Percentiles rank a stretch among this genome's conserved stretches.
These are phyloP conservation scores for Spinus olivaceus DNA, from an alignment of 2,797 vertebrate genomes.

Conservation along the genomic window DNA sequence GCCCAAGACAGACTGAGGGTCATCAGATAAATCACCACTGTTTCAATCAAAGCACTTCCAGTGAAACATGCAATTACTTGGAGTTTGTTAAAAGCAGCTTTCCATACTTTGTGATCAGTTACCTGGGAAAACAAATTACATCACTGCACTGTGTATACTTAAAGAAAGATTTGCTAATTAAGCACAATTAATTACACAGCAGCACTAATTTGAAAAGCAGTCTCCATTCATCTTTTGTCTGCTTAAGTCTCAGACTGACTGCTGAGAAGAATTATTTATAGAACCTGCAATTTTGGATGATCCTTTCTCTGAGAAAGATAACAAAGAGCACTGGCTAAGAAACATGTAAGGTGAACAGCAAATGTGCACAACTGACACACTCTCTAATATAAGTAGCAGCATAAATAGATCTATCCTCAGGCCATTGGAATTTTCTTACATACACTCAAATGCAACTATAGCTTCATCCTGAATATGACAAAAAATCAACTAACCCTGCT, in stretches of 20 bases:
- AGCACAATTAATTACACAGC: slow-evolving; percentile 23
- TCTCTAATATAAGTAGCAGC: neutral
- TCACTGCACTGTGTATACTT: neutral
- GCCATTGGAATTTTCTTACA: neutral
- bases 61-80: neutral
- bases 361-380: neutral
- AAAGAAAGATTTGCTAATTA: slow-evolving; percentile 15
- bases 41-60: neutral
- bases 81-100: neutral
- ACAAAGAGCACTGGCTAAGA: neutral
- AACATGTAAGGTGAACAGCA: fast-evolving
- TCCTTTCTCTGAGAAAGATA: neutral
- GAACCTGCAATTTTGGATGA: neutral
- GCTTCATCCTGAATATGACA: neutral
- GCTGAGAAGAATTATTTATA: neutral
- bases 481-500: neutral
- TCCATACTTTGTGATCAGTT: neutral
- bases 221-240: slow-evolving; percentile 5
- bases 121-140: slow-evolving; percentile 20
- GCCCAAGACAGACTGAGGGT: neutral
- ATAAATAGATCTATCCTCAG: neutral
- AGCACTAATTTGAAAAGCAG: neutral
- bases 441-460: neutral
- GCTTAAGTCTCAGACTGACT: neutral
- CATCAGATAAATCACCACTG: neutral